Base-by-base conservation (phyloP, 2,888 invertebrate genomes). In the Drosophila yooni region DNA sequence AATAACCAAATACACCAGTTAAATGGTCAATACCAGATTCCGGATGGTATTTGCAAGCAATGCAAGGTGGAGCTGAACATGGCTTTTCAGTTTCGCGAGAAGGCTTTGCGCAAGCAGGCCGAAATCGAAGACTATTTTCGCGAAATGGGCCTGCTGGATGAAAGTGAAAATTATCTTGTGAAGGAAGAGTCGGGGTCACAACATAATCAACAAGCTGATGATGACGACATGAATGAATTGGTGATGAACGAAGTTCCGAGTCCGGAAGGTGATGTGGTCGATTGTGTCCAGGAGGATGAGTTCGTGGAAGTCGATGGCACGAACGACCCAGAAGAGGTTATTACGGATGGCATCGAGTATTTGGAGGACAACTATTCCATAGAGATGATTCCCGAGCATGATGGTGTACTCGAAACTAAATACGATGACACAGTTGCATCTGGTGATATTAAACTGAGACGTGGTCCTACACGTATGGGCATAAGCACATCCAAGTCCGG, bases 41-140 rank as follows among this genome's bases (percentile, higher is more conserved):
- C 92, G 8, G 84, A 91, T 38, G 81, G 81, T 18, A 92, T 92
- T 60, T 92, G 92, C 57, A 91, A 87, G 62, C 77, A 80, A 15
- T 92, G 92, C 79, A 92, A 92, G 61, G 78, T 92, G 7, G 89
- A 92, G 15, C 80, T 92, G 0, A 92, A 89, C 59, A 88, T 93
- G 88, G 92, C 92, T 2, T 92, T 81, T 63, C 89, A 91, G 68
- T 91, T 93, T 53, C 92, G 92, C 0, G 87, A 80, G 46, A 91
- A 89, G 74, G 93, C 92, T 0, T 48, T 92, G 10, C 91, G 83
- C 27, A 88, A 90, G 4, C 92, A 92, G 36, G 70, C 78, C 11
- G 83, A 91, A n/a, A 87, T 92, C 15, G 83, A 91, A 56, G 74
- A 77, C 0, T 90, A 87, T 65, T 88, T 79, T 31, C 83, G 87